Percentiles rank a stretch among this genome's conserved stretches.
Evolutionary conservation across 2,888 invertebrate genomes (phyloP).

Genomic region (Atrina japonica): DNA sequence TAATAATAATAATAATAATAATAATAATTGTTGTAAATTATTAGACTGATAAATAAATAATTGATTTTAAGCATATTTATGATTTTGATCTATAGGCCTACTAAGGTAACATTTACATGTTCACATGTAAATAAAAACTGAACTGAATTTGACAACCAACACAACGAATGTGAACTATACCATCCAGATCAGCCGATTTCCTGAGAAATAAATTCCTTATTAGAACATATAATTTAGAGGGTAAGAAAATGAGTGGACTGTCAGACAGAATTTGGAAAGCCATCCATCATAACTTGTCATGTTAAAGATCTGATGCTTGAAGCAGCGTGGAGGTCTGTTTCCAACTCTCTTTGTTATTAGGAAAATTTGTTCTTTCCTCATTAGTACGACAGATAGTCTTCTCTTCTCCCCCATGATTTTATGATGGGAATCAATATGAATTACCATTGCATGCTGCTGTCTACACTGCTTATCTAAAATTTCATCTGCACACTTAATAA

Average conservation of each 20-base stretch:
- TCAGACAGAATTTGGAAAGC: slow-evolving; percentile 40
- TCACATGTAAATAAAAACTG: too few species aligned
- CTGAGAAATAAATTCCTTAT: slow-evolving; percentile 3
- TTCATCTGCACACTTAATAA: too few species aligned
- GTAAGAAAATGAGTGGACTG: slow-evolving; percentile 38
- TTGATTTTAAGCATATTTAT: too few species aligned
- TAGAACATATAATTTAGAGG: slow-evolving; percentile 37
- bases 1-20: too few species aligned
- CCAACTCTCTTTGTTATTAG: slow-evolving; percentile 40
- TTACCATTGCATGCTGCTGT: slow-evolving; percentile 17
- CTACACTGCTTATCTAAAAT: too few species aligned
- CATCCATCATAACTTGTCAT: slow-evolving; percentile 50
- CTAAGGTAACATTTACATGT: too few species aligned
- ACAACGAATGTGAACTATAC: too few species aligned
- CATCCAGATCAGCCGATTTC: neutral
- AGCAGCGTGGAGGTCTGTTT: slow-evolving; percentile 9
- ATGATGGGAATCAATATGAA: slow-evolving; percentile 16
- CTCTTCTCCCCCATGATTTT: slow-evolving; percentile 7
- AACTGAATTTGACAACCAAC: too few species aligned
- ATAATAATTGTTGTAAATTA: too few species aligned
- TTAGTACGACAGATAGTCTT: too few species aligned
- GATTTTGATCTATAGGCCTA: too few species aligned
- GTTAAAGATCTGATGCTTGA: slow-evolving; percentile 3
- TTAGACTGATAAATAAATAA: too few species aligned
- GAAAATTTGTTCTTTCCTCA: slow-evolving; percentile 38